phyloP scores from a whole-genome alignment of 2,113 vertebrate genomes.

The Ictalurus furcatus region DNA sequence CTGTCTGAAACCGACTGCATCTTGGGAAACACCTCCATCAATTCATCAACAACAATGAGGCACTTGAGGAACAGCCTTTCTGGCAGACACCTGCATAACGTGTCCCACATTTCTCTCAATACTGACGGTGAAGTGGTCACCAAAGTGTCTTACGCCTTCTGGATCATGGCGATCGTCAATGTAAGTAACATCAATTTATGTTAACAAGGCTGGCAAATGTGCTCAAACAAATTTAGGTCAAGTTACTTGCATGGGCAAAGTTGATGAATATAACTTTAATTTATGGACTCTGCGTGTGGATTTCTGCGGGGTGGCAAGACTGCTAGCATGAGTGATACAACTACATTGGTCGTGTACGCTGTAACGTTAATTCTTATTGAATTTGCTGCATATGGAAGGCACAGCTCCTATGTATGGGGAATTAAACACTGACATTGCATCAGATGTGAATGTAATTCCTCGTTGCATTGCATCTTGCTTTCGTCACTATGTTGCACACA shows the following conservation, averaged over 20 bases:
- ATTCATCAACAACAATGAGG: conserved; percentile 67
- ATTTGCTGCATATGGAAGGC: not conserved
- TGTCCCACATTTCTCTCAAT: conserved; percentile 72
- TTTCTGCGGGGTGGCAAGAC: not conserved
- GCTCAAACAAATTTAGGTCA: not conserved
- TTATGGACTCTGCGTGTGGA: not conserved
- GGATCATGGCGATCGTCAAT: conserved; percentile 97
- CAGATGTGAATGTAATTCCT: not conserved
- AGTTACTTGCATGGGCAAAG: not conserved
- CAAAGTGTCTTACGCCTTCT: conserved; percentile 89
- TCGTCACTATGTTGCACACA: not conserved
- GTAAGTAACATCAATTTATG: conserved; percentile 70
- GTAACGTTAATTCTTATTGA: not conserved
- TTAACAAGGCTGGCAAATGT: not conserved
- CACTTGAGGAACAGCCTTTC: conserved; percentile 79
- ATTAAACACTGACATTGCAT: not conserved
- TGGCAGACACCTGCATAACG: conserved; percentile 68
- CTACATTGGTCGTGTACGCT: not conserved
- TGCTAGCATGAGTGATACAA: not conserved
- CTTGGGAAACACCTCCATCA: conserved; percentile 77
- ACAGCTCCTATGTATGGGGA: not conserved
- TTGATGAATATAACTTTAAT: not conserved
- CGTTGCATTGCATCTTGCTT: not conserved
- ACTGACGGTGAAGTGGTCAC: conserved; percentile 74
- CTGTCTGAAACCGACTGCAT: conserved; percentile 87